A percentile compares a stretch with the other conserved stretches of the same genome.
Evolutionary conservation across 2,888 invertebrate species (phyloP).

Genomic region (Anarsia innoxiella): DNA sequence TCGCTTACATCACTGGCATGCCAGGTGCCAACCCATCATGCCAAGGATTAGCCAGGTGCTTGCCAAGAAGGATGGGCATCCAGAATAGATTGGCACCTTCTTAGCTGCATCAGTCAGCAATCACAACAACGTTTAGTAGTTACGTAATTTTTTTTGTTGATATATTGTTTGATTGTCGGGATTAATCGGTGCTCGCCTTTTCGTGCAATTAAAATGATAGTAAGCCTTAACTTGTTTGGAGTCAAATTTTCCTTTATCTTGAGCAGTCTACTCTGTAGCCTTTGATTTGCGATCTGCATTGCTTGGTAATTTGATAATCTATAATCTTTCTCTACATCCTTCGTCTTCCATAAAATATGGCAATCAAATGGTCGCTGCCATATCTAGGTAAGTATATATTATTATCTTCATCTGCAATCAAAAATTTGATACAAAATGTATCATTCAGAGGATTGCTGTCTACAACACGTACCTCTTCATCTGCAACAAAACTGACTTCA

Average conservation of each 20-base stretch:
- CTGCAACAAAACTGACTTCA: no score
- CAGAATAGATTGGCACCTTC: constrained; percentile 15
- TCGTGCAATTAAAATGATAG: no score
- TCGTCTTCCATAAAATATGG: no score
- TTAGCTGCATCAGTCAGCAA: constrained; percentile 68
- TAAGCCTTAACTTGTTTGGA: neutral
- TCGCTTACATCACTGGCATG: neutral
- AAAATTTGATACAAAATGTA: neutral
- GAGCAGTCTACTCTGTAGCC: neutral
- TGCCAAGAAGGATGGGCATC: constrained; percentile 3
- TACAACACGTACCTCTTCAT: no score
- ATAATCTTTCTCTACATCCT: no score
- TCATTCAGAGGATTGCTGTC: neutral
- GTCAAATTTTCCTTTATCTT: no score
- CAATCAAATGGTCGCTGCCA: no score
- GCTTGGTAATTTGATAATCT: no score
- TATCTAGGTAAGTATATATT: no score
- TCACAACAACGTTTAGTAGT: constrained; percentile 48
- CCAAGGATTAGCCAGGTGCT: neutral
- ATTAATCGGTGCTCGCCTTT: no score
- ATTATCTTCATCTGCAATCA: no score
- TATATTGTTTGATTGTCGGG: neutral
- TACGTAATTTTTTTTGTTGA: neutral
- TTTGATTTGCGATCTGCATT: neutral
- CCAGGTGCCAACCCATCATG: neutral